These are phyloP conservation scores for Colletes collaris DNA, from an alignment of 2,888 invertebrate genomes.

Conservation along the genomic window DNA sequence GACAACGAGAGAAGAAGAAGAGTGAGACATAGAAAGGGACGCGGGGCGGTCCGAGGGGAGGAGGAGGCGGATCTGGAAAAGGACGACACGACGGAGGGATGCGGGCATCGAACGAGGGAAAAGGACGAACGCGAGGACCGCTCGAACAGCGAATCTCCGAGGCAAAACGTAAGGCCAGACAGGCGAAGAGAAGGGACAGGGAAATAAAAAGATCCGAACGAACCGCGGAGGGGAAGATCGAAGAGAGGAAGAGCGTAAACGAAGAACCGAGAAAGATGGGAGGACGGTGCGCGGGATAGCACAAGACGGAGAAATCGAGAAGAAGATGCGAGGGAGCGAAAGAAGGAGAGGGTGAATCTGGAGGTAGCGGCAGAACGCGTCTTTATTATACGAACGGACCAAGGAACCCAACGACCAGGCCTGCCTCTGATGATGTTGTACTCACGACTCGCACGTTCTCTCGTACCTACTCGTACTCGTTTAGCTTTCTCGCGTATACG, in stretches of 20 bases:
- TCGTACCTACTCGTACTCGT: slow-evolving; percentile 71
- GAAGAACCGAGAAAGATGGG: slow-evolving; percentile 15
- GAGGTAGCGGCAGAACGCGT: slow-evolving; percentile 77
- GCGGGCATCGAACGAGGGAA: slow-evolving; percentile 35
- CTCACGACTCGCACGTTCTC: slow-evolving; percentile 70
- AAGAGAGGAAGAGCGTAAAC: slow-evolving; percentile 8
- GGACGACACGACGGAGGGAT: slow-evolving; percentile 43
- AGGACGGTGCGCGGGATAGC: not conserved
- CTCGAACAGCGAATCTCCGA: slow-evolving; percentile 50
- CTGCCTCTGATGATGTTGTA: slow-evolving; percentile 78
- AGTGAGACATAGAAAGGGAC: slow-evolving; percentile 59
- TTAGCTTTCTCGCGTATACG: slow-evolving; percentile 65
- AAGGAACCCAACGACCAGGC: slow-evolving; percentile 73
- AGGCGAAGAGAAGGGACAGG: slow-evolving; percentile 22
- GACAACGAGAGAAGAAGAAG: slow-evolving; percentile 35
- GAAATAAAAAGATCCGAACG: slow-evolving; percentile 35
- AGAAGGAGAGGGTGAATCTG: slow-evolving; percentile 56
- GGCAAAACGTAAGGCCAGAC: slow-evolving; percentile 50
- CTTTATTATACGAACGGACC: slow-evolving; percentile 81
- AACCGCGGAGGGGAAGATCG: not conserved
- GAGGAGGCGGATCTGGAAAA: slow-evolving; percentile 36
- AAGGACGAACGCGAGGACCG: slow-evolving; percentile 53
- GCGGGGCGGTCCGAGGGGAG: slow-evolving; percentile 16
- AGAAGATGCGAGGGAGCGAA: slow-evolving; percentile 13
- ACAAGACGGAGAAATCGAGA: slow-evolving; percentile 15